phyloP scores from a whole-genome alignment of 2,797 vertebrate genomes.

The Masticophis lateralis region DNA sequence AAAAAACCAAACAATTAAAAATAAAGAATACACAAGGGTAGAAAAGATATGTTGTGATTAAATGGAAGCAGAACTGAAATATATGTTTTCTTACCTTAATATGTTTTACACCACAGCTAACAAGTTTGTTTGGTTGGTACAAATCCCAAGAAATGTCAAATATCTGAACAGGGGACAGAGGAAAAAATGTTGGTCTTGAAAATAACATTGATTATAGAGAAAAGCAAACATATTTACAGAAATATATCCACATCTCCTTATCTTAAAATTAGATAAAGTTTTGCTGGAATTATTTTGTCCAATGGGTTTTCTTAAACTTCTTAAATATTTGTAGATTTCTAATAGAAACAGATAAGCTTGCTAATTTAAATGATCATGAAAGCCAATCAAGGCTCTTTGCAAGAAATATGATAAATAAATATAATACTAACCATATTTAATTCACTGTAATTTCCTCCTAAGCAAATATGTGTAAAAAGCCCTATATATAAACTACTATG shows the following conservation, averaged over 20 bases:
- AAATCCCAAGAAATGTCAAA: constrained; percentile 99
- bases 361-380: neutral
- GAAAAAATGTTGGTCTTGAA: constrained; percentile 49
- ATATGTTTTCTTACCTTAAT: constrained; percentile 85
- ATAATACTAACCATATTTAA: neutral
- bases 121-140: constrained; percentile 96
- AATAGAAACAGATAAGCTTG: neutral
- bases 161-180: constrained; percentile 76
- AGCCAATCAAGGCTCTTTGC: neutral
- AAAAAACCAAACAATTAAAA: neutral
- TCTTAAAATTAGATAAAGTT: neutral
- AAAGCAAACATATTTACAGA: neutral
- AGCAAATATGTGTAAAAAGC: neutral
- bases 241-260: neutral
- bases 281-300: neutral
- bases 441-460: neutral
- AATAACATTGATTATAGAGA: neutral
- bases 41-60: neutral
- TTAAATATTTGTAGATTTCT: neutral
- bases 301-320: neutral
- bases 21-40: neutral
- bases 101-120: constrained; percentile 99
- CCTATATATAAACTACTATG: neutral
- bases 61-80: neutral
- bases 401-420: neutral